Evolutionary conservation across 2,797 vertebrate species (phyloP).

Genomic region (Argentina silus): DNA sequence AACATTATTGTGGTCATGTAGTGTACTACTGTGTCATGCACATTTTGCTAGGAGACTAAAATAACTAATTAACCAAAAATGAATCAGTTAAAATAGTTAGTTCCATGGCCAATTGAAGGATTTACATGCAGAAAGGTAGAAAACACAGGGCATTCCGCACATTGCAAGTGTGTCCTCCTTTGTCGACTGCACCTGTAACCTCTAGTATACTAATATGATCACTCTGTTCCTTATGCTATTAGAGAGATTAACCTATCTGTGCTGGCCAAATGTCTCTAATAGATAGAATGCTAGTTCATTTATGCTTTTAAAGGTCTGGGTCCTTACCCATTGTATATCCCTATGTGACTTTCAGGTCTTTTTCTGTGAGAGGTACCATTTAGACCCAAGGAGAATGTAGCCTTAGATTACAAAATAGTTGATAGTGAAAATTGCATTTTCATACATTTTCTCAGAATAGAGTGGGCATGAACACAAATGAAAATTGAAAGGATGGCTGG

Average conservation of each 20-base stretch:
- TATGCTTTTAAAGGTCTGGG: neutral
- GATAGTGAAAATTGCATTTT: neutral
- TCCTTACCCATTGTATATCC: neutral
- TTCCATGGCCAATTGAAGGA: neutral
- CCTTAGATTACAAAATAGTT: neutral
- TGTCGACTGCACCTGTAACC: neutral
- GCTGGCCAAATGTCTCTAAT: neutral
- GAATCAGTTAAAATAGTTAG: no score
- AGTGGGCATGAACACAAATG: neutral
- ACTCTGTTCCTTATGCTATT: conserved; percentile 3
- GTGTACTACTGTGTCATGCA: no score
- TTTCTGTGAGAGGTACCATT: neutral
- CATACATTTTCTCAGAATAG: neutral
- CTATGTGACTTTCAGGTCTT: conserved; percentile 6
- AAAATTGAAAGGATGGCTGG: neutral
- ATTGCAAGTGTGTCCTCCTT: neutral
- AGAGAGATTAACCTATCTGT: neutral
- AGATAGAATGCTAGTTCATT: neutral
- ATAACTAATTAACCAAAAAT: no score
- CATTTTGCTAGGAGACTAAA: no score
- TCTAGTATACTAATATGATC: neutral
- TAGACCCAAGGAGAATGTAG: neutral
- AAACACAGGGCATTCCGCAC: neutral
- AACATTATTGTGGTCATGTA: no score
- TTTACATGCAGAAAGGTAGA: neutral